phyloP scores from a whole-genome alignment of 1,140 invertebrate genomes.

The Zaprionus taronus region DNA sequence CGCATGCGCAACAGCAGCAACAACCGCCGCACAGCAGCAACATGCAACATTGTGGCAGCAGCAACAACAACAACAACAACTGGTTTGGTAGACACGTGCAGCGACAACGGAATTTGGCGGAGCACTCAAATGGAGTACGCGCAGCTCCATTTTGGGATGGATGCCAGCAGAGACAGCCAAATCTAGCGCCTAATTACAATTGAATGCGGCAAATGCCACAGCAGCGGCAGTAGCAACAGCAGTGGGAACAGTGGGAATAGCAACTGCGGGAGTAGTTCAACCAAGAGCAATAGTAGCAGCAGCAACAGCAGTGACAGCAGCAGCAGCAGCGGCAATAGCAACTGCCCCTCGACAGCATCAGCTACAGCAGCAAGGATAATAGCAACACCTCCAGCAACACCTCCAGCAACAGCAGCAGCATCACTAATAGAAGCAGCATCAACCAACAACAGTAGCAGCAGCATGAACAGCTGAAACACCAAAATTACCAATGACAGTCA shows the following conservation, averaged over 20 bases:
- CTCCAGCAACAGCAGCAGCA: no score
- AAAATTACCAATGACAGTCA: neutral
- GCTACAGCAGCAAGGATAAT: no score
- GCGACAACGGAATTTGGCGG: slow-evolving; percentile 16
- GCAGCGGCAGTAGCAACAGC: slow-evolving; percentile 7
- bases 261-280: neutral
- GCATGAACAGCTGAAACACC: no score
- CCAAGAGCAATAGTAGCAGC: no score
- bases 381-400: no score
- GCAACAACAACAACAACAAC: slow-evolving; percentile 24
- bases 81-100: slow-evolving; percentile 46
- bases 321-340: no score
- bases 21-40: slow-evolving; percentile 3
- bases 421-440: no score
- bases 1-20: slow-evolving; percentile 48
- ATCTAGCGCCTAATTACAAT: slow-evolving; percentile 52
- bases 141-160: slow-evolving; percentile 45
- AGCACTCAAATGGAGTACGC: slow-evolving; percentile 21
- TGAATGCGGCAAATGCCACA: slow-evolving; percentile 33
- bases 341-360: no score
- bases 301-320: no score
- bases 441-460: no score
- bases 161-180: slow-evolving; percentile 25
- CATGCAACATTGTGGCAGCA: slow-evolving; percentile 24
- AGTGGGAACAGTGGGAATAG: neutral